Base-by-base conservation (phyloP, 2,797 vertebrate species). In the Spizella passerina region DNA sequence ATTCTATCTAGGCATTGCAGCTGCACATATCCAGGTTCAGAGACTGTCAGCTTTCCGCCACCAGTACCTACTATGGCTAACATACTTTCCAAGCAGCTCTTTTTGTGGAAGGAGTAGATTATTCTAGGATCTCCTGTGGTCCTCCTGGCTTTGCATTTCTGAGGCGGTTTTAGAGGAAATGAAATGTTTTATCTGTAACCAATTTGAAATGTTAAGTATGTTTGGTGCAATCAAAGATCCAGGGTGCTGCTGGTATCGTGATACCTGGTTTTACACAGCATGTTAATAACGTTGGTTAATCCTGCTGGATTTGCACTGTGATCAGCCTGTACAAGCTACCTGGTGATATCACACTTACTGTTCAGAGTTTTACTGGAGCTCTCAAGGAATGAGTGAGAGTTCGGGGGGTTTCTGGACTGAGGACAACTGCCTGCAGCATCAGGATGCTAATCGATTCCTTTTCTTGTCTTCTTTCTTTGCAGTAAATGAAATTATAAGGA, bases 401-500 rank as follows among this genome's bases (percentile, higher is more conserved):
- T 32, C 2, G 2, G 64, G 52, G 22, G 34, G 19, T 13, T 12
- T 65, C 14, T 47, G 27, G 69, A 12, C 66, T 39, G 43, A 88
- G 85, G 34, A 91, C 22, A 65, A 14, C 9, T 20, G 3, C 32
- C 46, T 63, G 65, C 34, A 29, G n/a, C n/a, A 22, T 5, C 6
- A 6, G 38, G 22, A 44, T 90, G 41, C 85, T 97, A 89, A 98
- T 24, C 3, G 0, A 19, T 32, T 27, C 60, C 64, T 94, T 22
- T 81, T 84, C 72, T 92, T 96, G 32, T 95, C 93, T 96, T 90
- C 82, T 98, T 98, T 95, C 98, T 98, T 95, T 96, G 70, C 99
- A 99, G 99, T 99, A 98, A 99, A 99, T 80, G 99, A 99, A 97
- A 98, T 99, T 82, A 99, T 99, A 98, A 98, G 98, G 90, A 99